A percentile compares a stretch with the other conserved stretches of the same genome.
phyloP scores from a whole-genome alignment of 2,113 vertebrate species.

The Lanius collurio region DNA sequence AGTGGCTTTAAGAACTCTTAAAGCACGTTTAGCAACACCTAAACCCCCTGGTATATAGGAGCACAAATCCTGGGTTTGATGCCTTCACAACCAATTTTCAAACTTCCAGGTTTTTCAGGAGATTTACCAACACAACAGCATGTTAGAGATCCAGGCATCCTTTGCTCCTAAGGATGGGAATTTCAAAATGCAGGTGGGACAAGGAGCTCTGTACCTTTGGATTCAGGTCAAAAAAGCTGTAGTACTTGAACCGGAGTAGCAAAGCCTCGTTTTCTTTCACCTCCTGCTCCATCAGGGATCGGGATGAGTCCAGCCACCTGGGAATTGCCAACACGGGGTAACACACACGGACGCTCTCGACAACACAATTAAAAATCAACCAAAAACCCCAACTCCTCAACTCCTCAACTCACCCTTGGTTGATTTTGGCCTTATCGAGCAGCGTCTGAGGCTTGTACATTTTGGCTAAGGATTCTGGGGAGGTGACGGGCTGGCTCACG shows the following conservation, averaged over 20 bases:
- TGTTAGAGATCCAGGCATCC: accelerated
- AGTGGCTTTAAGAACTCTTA: not conserved
- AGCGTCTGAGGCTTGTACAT: conserved; percentile 97
- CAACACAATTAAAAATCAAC: not conserved
- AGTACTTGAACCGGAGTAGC: conserved; percentile 96
- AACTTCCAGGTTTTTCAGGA: not conserved
- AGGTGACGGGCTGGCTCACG: conserved; percentile 94
- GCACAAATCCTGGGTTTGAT: not conserved
- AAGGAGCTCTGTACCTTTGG: conserved; percentile 86
- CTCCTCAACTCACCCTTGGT: conserved; percentile 89
- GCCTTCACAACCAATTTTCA: not conserved
- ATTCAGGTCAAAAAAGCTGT: conserved; percentile 99
- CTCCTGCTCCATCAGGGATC: conserved; percentile 98
- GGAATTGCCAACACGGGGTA: not conserved
- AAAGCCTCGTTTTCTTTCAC: conserved; percentile 98
- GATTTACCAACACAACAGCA: not conserved
- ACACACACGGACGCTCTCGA: not conserved
- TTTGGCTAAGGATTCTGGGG: conserved; percentile 93
- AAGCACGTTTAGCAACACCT: not conserved
- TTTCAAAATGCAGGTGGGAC: not conserved
- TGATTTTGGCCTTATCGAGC: conserved; percentile 98
- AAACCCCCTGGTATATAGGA: accelerated
- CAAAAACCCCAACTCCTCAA: not conserved
- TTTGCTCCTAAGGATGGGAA: not conserved
- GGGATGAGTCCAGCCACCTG: conserved; percentile 97